Evolutionary conservation across 1,140 invertebrate species (phyloP).

Genomic region (Forficula auricularia): DNA sequence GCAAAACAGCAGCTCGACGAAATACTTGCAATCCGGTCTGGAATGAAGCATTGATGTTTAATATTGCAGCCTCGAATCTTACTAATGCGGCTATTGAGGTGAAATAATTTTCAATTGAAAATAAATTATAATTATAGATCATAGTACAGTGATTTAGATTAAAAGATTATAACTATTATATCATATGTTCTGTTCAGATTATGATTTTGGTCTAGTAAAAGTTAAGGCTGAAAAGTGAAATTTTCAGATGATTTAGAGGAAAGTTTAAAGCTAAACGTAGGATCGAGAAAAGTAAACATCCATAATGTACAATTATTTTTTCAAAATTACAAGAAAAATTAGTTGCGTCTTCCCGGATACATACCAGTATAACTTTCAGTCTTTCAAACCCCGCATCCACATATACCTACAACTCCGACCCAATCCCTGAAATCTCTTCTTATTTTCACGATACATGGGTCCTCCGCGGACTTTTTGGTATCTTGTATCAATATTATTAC

Average conservation of each 20-base stretch:
- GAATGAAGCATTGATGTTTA: conserved; percentile 87
- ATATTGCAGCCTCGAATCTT: conserved; percentile 50
- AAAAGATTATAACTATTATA: not conserved
- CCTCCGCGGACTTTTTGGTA: too few species aligned
- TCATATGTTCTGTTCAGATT: not conserved
- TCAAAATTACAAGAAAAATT: too few species aligned
- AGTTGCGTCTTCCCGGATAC: too few species aligned
- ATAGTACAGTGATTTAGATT: not conserved
- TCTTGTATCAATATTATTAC: too few species aligned
- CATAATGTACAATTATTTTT: too few species aligned
- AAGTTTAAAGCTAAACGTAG: not conserved
- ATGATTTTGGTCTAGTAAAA: not conserved
- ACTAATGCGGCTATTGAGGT: conserved; percentile 59
- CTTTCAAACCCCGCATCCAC: too few species aligned
- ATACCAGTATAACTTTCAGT: too few species aligned
- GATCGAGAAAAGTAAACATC: too few species aligned
- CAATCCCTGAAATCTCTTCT: too few species aligned
- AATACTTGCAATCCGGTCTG: conserved; percentile 78
- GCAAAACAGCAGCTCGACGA: conserved; percentile 70
- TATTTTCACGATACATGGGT: too few species aligned
- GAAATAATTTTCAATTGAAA: conserved; percentile 11
- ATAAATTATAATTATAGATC: not conserved
- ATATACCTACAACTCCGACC: too few species aligned
- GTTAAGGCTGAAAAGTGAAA: not conserved
- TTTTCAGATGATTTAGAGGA: not conserved